Evolutionary conservation across 2,797 vertebrate species (phyloP).

Genomic region (Chromobotia macracanthus): DNA sequence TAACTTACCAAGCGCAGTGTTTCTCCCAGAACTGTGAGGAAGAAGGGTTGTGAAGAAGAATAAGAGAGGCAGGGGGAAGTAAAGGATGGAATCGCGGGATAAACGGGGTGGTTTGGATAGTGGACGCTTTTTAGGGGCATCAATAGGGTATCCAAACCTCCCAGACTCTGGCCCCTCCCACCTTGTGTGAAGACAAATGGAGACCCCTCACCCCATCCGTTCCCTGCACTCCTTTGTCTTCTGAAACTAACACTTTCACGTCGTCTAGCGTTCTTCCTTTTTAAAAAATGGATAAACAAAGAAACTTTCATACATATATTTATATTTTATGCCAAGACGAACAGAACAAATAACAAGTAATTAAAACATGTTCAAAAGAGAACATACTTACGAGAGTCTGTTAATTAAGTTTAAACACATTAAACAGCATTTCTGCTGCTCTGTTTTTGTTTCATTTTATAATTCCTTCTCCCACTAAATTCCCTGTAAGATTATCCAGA

Average conservation of each 20-base stretch:
- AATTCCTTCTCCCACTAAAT: neutral
- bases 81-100: slow-evolving; percentile 47
- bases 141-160: slow-evolving; percentile 58
- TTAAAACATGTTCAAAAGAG: neutral
- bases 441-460: slow-evolving; percentile 4
- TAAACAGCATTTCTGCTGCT: neutral
- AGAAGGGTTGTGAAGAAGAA: slow-evolving; percentile 37
- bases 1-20: slow-evolving; percentile 45
- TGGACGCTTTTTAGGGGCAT: slow-evolving; percentile 47
- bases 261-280: slow-evolving; percentile 7
- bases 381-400: neutral
- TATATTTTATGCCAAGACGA: neutral
- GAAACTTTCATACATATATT: too few species aligned
- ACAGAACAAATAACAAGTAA: slow-evolving; percentile 8
- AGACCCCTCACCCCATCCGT: slow-evolving; percentile 37
- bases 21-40: slow-evolving; percentile 43
- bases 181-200: slow-evolving; percentile 46
- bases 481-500: neutral
- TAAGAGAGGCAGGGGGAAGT: slow-evolving; percentile 38
- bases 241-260: neutral
- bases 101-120: slow-evolving; percentile 21
- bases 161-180: slow-evolving; percentile 61
- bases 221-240: slow-evolving; percentile 34
- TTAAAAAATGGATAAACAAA: neutral
- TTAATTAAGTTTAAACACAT: neutral